Base-by-base conservation (phyloP, 2,888 invertebrate genomes). In the Octodonta nipae region DNA sequence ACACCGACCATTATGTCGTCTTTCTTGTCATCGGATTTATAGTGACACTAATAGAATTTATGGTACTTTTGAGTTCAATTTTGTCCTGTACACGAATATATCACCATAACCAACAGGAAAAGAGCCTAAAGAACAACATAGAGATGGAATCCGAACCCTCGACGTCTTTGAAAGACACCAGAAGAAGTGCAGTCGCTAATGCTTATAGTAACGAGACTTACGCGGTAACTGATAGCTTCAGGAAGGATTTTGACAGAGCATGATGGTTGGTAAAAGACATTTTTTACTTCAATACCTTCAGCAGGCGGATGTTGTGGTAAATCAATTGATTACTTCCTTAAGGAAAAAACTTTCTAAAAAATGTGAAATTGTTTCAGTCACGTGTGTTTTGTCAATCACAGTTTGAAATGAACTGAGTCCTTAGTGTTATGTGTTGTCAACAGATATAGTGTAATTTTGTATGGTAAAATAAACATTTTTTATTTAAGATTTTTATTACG, bases 21-120 rank as follows among this genome's bases (percentile, higher is more conserved):
- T 71, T 84, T 44, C 65, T 84, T 49, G 66, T 69, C 3, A 69
- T 73, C 12, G 70, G 79, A 12, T 64, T 84, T 32, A 62, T 75
- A 2, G 63, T 78, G 12, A 75, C 80, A 1, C 55, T 82, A n/a
- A 69, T 83, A 28, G 83, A 84, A 57, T 71, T 84, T 35, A 70
- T 71, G 30, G 75, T 81, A 1, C 63, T 84, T 4, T 60, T 83
- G 4, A 75, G 75, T 51, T 78, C 79, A 0, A 68, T 82, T 10
- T 64, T 81, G 33, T 76, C 76, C 2, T 83, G 82, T 49, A 74
- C 80, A 8, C 70, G 71, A 37, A 61, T 77, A 1, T 67, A 67
- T 38, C 69, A 63, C 44, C 63, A 64, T 13, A 63, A 66, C 28
- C 67, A 67, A 45, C 63, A 69, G 40, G 51, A 65, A 13, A 54